These are phyloP conservation scores for Albula goreensis DNA, from an alignment of 2,113 vertebrate genomes.

Conservation along the genomic window DNA sequence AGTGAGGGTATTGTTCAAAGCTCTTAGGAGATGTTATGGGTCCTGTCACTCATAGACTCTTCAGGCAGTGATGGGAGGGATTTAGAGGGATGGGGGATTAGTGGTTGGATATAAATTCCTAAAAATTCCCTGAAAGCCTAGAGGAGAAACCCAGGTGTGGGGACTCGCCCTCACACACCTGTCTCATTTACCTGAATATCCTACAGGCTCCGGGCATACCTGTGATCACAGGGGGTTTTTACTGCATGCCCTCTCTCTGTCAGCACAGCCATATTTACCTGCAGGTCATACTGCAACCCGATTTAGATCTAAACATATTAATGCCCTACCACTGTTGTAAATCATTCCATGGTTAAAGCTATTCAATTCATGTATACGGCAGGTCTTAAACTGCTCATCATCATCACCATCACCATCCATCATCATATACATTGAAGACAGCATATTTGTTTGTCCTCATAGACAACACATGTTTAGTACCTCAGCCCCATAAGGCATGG, in stretches of 20 bases:
- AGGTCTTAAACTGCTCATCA: background rate
- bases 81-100: slow-evolving; percentile 47
- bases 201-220: slow-evolving; percentile 46
- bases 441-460: too few species aligned
- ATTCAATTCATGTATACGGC: background rate
- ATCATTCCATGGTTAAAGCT: background rate
- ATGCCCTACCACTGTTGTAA: background rate
- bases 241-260: slow-evolving; percentile 41
- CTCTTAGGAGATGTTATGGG: background rate
- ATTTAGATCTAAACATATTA: background rate
- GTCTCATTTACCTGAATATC: slow-evolving; percentile 44
- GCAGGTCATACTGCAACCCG: slow-evolving; percentile 24
- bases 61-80: slow-evolving; percentile 48
- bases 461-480: background rate
- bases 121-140: slow-evolving; percentile 38
- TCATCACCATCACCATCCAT: background rate
- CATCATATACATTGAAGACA: background rate
- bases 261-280: slow-evolving; percentile 32
- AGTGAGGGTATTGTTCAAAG: slow-evolving; percentile 32
- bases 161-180: slow-evolving; percentile 44
- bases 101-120: slow-evolving; percentile 50
- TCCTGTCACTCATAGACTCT: background rate
- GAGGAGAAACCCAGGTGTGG: slow-evolving; percentile 54
- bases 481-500: background rate
- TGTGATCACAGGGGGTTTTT: slow-evolving; percentile 51